Conservation (phyloP, 2,797 vertebrate species). For the Acipenser oxyrinchus region DNA sequence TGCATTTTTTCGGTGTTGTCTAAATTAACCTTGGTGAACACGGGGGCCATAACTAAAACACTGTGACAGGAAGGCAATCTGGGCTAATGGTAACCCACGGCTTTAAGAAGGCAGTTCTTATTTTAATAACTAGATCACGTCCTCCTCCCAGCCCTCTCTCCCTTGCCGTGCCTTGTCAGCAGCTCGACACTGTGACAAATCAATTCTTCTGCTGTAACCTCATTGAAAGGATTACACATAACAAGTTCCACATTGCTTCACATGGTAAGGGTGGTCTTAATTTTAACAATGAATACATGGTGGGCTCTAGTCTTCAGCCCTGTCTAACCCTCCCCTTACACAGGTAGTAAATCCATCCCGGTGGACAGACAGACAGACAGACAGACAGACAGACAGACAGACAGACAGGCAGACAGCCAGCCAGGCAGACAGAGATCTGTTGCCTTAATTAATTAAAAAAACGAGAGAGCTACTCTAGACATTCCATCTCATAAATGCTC, state of each 20-base stretch:
- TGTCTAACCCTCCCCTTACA: conserved; percentile 21
- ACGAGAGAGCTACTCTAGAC: too few species aligned
- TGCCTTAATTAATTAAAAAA: too few species aligned
- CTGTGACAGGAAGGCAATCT: conserved; percentile 12
- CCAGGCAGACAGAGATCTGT: too few species aligned
- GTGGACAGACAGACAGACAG: conserved; percentile 8
- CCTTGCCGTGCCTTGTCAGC: conserved; percentile 33
- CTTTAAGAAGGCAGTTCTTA: conserved; percentile 10
- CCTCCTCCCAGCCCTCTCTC: conserved; percentile 27
- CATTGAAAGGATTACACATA: conserved; percentile 22
- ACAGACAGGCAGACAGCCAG: too few species aligned
- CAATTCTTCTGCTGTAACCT: conserved; percentile 33
- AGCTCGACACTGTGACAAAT: conserved; percentile 35
- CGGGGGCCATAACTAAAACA: not conserved
- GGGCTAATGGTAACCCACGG: conserved; percentile 19
- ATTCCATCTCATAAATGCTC: too few species aligned
- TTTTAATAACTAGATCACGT: conserved; percentile 32
- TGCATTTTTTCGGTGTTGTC: conserved; percentile 4
- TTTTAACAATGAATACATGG: conserved; percentile 17
- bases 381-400: conserved; percentile 5
- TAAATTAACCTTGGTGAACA: conserved; percentile 6
- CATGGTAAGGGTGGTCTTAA: conserved; percentile 27
- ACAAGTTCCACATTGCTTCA: conserved; percentile 18
- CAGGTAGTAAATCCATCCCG: conserved; percentile 23
- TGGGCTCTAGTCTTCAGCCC: conserved; percentile 29